Conservation (phyloP, 2,888 invertebrate species). For the Xestia c-nigrum region DNA sequence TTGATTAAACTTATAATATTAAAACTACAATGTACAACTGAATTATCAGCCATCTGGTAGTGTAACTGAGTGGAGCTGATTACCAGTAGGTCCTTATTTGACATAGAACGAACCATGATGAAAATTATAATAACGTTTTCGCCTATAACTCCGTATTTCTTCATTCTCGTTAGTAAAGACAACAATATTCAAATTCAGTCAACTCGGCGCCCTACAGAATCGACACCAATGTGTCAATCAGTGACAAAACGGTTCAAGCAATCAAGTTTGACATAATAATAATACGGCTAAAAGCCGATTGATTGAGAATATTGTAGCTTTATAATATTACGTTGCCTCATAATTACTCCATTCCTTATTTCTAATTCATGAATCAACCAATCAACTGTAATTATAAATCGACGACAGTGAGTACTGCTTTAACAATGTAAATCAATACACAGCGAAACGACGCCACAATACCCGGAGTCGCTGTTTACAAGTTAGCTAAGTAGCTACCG, state of each 20-base stretch:
- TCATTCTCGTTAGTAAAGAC: not conserved
- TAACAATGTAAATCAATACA: conserved; percentile 53
- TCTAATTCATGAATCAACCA: conserved; percentile 40
- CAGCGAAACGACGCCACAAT: conserved; percentile 8
- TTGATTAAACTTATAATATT: not conserved
- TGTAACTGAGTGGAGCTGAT: not conserved
- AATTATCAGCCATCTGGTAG: not conserved
- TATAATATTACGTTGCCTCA: not conserved
- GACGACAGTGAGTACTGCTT: conserved; percentile 10
- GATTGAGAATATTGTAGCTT: not conserved
- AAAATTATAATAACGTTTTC: not conserved
- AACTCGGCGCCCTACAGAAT: conserved; percentile 3
- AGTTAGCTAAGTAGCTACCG: conserved; percentile 8
- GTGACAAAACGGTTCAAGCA: conserved; percentile 23
- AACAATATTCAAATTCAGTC: conserved; percentile 17
- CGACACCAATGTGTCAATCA: conserved; percentile 36
- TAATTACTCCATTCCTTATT: conserved; percentile 4
- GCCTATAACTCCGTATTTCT: not conserved
- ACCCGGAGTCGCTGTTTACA: not conserved
- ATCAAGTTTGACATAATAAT: conserved; percentile 16
- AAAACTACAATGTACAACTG: not conserved
- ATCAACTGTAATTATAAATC: conserved; percentile 37
- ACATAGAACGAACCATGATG: not conserved
- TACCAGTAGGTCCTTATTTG: not conserved
- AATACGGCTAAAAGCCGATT: conserved; percentile 14